Conservation (phyloP, 2,888 invertebrate species). For the Leuctra nigra region DNA sequence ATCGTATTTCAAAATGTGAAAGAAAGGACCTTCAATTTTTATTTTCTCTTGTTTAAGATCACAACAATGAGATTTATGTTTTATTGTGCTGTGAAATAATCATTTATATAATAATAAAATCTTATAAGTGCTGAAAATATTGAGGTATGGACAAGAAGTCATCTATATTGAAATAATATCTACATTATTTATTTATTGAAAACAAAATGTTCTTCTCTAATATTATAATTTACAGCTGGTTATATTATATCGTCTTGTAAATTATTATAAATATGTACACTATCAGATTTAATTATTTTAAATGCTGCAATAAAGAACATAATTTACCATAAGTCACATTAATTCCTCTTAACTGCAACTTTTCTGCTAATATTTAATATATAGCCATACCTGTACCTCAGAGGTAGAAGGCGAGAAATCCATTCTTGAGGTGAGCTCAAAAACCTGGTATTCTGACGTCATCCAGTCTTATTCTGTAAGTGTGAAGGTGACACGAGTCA, state of each 20-base stretch:
- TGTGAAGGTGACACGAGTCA: no score
- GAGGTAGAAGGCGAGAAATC: no score
- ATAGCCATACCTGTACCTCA: no score
- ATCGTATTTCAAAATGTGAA: conserved; percentile 5
- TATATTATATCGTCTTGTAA: not conserved
- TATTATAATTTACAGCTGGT: not conserved
- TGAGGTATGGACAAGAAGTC: not conserved
- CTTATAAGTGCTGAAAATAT: not conserved
- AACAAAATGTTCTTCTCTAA: not conserved
- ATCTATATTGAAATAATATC: not conserved
- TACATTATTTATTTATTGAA: not conserved
- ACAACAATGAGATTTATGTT: not conserved
- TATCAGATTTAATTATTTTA: not conserved
- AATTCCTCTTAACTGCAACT: no score
- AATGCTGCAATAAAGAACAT: not conserved
- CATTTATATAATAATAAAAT: not conserved
- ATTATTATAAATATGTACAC: not conserved
- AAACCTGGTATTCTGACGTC: no score
- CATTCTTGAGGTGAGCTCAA: no score
- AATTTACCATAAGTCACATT: no score
- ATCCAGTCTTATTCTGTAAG: no score
- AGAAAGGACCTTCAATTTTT: not conserved
- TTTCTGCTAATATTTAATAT: no score
- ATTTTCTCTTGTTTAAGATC: not conserved
- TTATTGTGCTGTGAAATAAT: not conserved